These are phyloP conservation scores for Lethenteron camtschaticum DNA, from an alignment of 2,113 vertebrate species.

Conservation along the genomic window DNA sequence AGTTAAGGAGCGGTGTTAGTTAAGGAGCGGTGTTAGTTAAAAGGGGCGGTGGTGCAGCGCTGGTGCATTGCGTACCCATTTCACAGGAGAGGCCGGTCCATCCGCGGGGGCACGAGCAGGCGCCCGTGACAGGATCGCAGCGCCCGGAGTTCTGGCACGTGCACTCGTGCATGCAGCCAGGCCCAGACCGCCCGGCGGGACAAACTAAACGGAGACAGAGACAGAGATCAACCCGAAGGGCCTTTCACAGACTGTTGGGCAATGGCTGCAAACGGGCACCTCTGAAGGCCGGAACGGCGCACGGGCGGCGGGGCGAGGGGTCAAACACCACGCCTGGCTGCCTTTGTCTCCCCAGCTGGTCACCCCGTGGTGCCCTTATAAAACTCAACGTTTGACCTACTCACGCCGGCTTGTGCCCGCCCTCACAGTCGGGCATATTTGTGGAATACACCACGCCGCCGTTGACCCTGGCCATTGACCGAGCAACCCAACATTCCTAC, in stretches of 20 bases:
- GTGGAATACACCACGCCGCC: no score
- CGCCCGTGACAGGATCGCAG: slow-evolving; percentile 35
- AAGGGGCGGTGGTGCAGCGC: no score
- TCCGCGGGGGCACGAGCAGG: slow-evolving; percentile 34
- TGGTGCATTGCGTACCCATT: slow-evolving; percentile 27
- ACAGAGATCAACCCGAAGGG: no score
- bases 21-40: no score
- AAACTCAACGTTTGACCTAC: no score
- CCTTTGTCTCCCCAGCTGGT: no score
- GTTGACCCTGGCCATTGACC: no score
- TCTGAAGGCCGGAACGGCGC: fast-evolving
- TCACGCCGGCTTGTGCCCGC: no score
- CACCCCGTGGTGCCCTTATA: no score
- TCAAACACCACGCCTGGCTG: neutral
- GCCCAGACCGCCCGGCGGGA: slow-evolving; percentile 31
- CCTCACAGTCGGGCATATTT: no score
- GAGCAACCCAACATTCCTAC: no score
- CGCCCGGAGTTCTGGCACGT: slow-evolving; percentile 46
- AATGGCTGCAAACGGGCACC: fast-evolving
- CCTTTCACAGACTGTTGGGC: neutral
- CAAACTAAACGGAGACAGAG: slow-evolving; percentile 28
- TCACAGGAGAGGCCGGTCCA: slow-evolving; percentile 60
- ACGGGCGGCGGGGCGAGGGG: neutral
- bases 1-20: no score
- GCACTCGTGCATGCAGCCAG: slow-evolving; percentile 36